Evolutionary conservation across 2,888 invertebrate genomes (phyloP).

Genomic region (Thecocarcelia acutangulata): DNA sequence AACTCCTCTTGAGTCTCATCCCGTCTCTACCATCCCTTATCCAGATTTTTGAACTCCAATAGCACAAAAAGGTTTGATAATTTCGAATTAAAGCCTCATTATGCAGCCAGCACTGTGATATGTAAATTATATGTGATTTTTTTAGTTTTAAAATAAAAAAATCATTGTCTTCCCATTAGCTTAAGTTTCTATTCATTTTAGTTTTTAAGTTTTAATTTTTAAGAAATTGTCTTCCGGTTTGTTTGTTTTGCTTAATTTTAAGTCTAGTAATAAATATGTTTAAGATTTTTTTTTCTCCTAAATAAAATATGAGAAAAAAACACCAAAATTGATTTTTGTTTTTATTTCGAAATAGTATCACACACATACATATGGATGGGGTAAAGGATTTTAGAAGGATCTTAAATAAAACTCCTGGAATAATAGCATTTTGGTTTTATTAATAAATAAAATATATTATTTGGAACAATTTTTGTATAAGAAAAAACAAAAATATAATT

Average conservation of each 20-base stretch:
- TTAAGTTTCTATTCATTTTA: conserved; percentile 44
- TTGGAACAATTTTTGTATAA: no score
- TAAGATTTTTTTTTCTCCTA: conserved; percentile 61
- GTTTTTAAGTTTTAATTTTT: conserved; percentile 64
- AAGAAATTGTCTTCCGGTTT: conserved; percentile 75
- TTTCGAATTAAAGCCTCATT: background rate
- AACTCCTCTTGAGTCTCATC: no score
- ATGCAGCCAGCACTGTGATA: background rate
- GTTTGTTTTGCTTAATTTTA: conserved; percentile 73
- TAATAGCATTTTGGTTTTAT: no score
- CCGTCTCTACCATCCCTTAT: no score
- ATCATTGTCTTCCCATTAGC: conserved; percentile 63
- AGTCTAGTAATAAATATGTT: conserved; percentile 31
- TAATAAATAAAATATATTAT: no score
- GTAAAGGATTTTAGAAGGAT: no score
- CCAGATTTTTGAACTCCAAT: no score
- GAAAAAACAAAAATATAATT: no score
- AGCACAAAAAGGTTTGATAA: no score
- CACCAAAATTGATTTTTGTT: background rate
- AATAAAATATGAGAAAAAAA: conserved; percentile 56
- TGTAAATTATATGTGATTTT: conserved; percentile 19
- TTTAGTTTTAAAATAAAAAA: conserved; percentile 16
- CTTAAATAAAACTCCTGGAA: no score
- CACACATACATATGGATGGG: no score
- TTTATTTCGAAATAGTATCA: background rate